Evolutionary conservation across 2,113 vertebrate species (phyloP).

Genomic region (Eidolon helvum): DNA sequence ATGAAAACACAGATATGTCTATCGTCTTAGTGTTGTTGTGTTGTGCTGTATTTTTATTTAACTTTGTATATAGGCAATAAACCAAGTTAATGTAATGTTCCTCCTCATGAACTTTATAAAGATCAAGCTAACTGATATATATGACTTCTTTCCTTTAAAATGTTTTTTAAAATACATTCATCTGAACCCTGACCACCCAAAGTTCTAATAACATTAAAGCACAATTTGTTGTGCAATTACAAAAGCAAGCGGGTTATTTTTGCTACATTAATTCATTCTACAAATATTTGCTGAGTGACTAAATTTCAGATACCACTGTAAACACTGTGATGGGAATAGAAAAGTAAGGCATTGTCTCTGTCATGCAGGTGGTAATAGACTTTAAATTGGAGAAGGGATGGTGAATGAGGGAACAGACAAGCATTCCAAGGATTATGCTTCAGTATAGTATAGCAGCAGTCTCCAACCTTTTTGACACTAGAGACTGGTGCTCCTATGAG

Average conservation of each 20-base stretch:
- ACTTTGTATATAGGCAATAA: not conserved
- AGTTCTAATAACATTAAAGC: slow-evolving; percentile 35
- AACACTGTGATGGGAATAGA: not conserved
- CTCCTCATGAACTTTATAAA: slow-evolving; percentile 23
- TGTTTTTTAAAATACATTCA: slow-evolving; percentile 30
- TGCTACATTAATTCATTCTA: slow-evolving; percentile 9
- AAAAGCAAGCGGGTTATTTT: not conserved
- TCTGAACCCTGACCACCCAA: not conserved
- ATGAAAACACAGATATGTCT: not conserved
- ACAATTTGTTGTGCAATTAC: not conserved
- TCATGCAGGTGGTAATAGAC: not conserved
- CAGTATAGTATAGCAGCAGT: not conserved
- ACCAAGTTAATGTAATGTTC: slow-evolving; percentile 2
- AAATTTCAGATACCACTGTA: not conserved
- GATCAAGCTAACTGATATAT: not conserved
- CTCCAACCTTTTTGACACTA: too few species aligned
- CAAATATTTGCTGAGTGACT: not conserved
- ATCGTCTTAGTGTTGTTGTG: not conserved
- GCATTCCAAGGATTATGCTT: not conserved
- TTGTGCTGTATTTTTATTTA: slow-evolving; percentile 8
- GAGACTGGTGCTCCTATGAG: too few species aligned
- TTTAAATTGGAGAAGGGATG: not conserved
- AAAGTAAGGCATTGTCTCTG: not conserved
- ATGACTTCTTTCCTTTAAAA: not conserved
- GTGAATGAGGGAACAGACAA: not conserved